Base-by-base conservation (phyloP, 1,140 invertebrate species). In the Megalonaias nervosa region DNA sequence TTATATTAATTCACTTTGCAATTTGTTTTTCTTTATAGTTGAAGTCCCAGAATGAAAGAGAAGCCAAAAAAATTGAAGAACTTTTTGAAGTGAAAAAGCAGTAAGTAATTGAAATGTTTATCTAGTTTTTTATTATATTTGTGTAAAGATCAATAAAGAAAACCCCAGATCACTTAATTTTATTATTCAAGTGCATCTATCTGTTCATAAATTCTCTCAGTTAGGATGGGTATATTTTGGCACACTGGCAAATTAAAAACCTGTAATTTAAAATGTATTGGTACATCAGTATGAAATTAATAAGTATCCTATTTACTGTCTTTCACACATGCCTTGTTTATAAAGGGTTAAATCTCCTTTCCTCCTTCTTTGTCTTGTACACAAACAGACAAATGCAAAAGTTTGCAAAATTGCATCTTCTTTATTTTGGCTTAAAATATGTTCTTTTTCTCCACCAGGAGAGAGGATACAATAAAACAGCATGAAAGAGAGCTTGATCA, bases 401-500 rank as follows among this genome's bases (percentile, higher is more conserved):
- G 17, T 61, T 61, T 61, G 59, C 14, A 60, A 60, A 15, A 60
- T 61, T 21, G 21, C 21, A 17, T 3, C 60, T 0, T 31, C 26
- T 2, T 62, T 19, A 31, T 6, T 67, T 17, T 74, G 73, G 66
- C 11, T 74, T 14, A 66, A 56, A 66, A 16, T 77, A 60, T 73
- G 12, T 31, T 65, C 68, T 65, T 61, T 71, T 75, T 78, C 59
- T 70, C 76, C 75, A 19, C 38, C 77, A 90, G 89, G 67, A 94
- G 94, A 79, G 94, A 95, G 85, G 93, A 93, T 67, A 92, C 93
- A 77, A 90, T 95, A 17, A 90, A 91, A 66, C 93, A 94, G 81
- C 84, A 95, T 19, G 93, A 94, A 82, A 92, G 93, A 79, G 94
- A 95, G 85, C 93, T 96, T 77, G 92, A 95, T 61, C 93, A 93